phyloP scores from a whole-genome alignment of 2,113 vertebrate genomes.

The Hippocampus comes region DNA sequence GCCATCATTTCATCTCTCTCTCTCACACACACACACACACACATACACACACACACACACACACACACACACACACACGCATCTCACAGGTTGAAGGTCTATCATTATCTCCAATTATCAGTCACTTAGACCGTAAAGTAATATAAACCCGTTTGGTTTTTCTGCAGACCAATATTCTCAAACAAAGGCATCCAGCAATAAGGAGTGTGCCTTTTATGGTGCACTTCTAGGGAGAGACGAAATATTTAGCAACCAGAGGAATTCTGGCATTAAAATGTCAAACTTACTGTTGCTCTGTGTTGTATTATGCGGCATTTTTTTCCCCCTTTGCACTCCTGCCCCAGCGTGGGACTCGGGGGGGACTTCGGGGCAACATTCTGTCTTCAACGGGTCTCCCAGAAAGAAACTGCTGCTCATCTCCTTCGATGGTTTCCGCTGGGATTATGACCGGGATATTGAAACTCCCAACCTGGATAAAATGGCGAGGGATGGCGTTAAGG shows the following conservation, averaged over 20 bases:
- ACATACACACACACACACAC: no score
- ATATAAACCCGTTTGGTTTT: not conserved
- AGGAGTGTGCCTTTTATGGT: not conserved
- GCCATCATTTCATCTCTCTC: not conserved
- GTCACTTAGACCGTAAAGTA: not conserved
- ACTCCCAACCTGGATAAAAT: constrained; percentile 81
- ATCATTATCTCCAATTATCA: not conserved
- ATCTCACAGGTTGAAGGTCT: not conserved
- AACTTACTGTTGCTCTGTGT: constrained; percentile 5
- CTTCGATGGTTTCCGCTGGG: constrained; percentile 81
- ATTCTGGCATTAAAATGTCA: not conserved
- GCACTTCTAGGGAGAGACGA: not conserved
- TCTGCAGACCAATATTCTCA: not conserved
- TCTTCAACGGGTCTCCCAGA: not conserved
- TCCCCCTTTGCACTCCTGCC: not conserved
- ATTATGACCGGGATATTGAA: constrained; percentile 75
- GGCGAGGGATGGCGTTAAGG: constrained; percentile 78
- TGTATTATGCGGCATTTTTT: constrained; percentile 4
- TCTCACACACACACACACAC: not conserved
- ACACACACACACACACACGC: not conserved
- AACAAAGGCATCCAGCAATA: no score
- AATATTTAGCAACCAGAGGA: not conserved
- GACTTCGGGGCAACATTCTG: constrained; percentile 3
- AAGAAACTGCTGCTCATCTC: constrained; percentile 76
- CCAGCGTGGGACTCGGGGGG: not conserved